A percentile compares a stretch with the other conserved stretches of the same genome.
These are phyloP conservation scores for Eilema griseolum DNA, from an alignment of 2,888 invertebrate species.

Conservation along the genomic window DNA sequence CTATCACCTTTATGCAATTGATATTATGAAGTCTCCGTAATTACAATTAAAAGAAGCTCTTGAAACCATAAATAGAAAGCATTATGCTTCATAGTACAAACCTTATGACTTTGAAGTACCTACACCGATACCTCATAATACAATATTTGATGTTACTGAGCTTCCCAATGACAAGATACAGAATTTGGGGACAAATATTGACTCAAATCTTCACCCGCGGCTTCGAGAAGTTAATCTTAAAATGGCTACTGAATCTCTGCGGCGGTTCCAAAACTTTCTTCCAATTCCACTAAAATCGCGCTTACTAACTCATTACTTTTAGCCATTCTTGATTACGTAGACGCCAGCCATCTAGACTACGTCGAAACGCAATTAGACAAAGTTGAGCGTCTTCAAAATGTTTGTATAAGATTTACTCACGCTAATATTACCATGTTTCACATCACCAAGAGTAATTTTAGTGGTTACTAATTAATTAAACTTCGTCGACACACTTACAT, in stretches of 20 bases:
- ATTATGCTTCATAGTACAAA: no score
- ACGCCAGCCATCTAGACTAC: not conserved
- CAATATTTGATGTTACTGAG: no score
- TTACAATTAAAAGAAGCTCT: not conserved
- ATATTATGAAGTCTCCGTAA: not conserved
- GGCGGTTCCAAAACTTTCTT: not conserved
- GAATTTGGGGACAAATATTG: not conserved
- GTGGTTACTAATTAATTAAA: not conserved
- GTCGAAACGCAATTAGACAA: not conserved
- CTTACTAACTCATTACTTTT: not conserved
- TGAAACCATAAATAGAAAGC: not conserved
- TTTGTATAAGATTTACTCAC: constrained; percentile 1
- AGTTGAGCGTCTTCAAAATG: constrained; percentile 1
- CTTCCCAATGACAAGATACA: not conserved
- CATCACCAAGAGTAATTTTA: not conserved
- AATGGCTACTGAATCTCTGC: not conserved
- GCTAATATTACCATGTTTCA: not conserved
- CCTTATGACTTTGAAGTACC: no score
- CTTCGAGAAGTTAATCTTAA: not conserved
- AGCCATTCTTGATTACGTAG: constrained; percentile 1
- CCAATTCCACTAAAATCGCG: not conserved
- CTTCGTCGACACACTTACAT: not conserved
- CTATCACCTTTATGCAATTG: no score
- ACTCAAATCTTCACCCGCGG: not conserved
- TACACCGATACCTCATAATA: no score